These are phyloP conservation scores for Pseudomyrmex gracilis DNA, from an alignment of 1,140 invertebrate genomes.

Conservation along the genomic window DNA sequence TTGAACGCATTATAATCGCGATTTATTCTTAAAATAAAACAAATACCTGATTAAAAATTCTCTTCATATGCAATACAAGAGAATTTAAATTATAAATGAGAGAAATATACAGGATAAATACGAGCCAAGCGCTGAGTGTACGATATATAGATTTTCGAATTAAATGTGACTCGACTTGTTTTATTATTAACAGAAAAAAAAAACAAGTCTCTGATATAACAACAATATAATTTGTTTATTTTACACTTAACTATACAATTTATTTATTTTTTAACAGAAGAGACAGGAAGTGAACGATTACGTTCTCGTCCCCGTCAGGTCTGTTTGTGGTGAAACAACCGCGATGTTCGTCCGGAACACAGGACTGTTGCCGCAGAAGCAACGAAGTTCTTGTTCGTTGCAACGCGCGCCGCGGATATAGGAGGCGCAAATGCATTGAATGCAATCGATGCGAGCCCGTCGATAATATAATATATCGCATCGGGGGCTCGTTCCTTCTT, in stretches of 20 bases:
- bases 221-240: no score
- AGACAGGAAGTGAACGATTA: constrained; percentile 50
- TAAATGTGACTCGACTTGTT: no score
- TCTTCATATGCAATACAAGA: not conserved
- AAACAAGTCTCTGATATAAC: no score
- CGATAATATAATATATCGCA: constrained; percentile 44
- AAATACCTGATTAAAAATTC: constrained; percentile 20
- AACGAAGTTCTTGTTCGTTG: constrained; percentile 46
- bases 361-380: constrained; percentile 57
- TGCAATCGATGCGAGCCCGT: constrained; percentile 67
- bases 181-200: no score
- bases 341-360: constrained; percentile 54
- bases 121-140: no score
- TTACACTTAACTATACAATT: no score
- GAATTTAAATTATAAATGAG: not conserved
- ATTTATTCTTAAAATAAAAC: constrained; percentile 36
- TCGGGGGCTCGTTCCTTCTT: constrained; percentile 51
- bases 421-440: constrained; percentile 51
- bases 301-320: constrained; percentile 44
- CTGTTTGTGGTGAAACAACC: constrained; percentile 20
- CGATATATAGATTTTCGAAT: no score
- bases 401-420: constrained; percentile 48
- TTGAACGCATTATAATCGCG: not conserved
- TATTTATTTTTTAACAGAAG: constrained; percentile 9
- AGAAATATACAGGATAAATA: no score